A percentile compares a stretch with the other conserved stretches of the same genome.
phyloP scores from a whole-genome alignment of 2,888 invertebrate species.

The Gnatocerus cornutus region DNA sequence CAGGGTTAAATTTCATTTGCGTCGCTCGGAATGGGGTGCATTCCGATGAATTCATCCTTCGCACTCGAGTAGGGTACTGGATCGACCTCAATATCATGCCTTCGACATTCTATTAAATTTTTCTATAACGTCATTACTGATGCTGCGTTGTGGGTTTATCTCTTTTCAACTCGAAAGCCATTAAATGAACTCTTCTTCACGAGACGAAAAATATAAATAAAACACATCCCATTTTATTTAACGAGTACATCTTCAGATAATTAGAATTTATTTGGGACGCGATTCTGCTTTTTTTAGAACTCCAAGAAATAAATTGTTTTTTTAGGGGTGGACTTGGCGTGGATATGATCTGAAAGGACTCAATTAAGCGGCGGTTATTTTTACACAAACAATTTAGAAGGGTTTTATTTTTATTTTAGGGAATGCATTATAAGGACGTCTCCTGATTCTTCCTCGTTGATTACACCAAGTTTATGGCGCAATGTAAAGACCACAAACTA shows the following conservation, averaged over 20 bases:
- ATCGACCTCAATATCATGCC: constrained; percentile 65
- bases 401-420: too few relatives aligned
- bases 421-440: too few relatives aligned
- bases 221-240: constrained; percentile 17
- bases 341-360: constrained; percentile 18
- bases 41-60: constrained; percentile 60
- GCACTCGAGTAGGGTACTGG: constrained; percentile 64
- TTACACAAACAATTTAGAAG: too few relatives aligned
- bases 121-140: constrained; percentile 40
- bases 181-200: neutral
- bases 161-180: constrained; percentile 15
- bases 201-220: constrained; percentile 22
- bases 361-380: too few relatives aligned
- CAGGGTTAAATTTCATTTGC: constrained; percentile 61
- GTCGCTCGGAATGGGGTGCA: constrained; percentile 61
- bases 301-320: constrained; percentile 19
- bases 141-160: constrained; percentile 29
- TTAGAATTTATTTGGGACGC: constrained; percentile 37
- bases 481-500: too few relatives aligned
- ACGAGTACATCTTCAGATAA: constrained; percentile 32
- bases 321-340: neutral
- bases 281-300: constrained; percentile 21
- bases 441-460: too few relatives aligned
- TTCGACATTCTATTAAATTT: constrained; percentile 47
- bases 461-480: too few relatives aligned